phyloP scores from a whole-genome alignment of 2,888 invertebrate genomes.

The Trichacis sp. region DNA sequence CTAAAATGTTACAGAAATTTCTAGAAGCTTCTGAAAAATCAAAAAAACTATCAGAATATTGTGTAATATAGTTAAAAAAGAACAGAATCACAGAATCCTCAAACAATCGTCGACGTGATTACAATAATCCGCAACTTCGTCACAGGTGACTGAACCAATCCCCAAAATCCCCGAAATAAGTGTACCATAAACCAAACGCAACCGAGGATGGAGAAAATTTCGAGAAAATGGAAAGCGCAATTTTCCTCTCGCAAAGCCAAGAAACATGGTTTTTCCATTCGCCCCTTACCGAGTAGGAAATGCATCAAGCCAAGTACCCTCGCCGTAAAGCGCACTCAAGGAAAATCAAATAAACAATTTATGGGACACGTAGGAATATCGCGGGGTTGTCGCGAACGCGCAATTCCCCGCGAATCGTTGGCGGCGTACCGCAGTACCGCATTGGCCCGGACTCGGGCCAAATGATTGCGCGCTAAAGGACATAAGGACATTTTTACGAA shows the following conservation, averaged over 20 bases:
- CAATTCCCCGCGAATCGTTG: neutral
- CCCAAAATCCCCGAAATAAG: no score
- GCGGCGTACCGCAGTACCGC: no score
- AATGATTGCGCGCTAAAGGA: slow-evolving; percentile 14
- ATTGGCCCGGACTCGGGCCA: slow-evolving; percentile 3
- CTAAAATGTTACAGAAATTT: no score
- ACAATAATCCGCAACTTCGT: no score
- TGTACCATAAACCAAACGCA: no score
- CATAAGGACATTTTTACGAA: slow-evolving; percentile 34
- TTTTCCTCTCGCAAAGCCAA: neutral
- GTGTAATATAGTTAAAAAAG: no score
- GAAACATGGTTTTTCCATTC: slow-evolving; percentile 3
- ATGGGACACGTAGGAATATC: neutral
- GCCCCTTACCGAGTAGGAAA: neutral
- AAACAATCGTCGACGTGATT: no score
- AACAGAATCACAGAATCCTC: no score
- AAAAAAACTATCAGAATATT: no score
- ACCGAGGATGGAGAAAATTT: no score
- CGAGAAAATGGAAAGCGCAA: neutral
- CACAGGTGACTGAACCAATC: no score
- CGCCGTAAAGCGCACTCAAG: neutral
- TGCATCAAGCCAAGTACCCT: neutral
- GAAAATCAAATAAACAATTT: slow-evolving; percentile 6
- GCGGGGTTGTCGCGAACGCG: neutral
- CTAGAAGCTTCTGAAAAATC: no score